These are phyloP conservation scores for Copidosoma aretas DNA, from an alignment of 2,888 invertebrate genomes.

Conservation along the genomic window DNA sequence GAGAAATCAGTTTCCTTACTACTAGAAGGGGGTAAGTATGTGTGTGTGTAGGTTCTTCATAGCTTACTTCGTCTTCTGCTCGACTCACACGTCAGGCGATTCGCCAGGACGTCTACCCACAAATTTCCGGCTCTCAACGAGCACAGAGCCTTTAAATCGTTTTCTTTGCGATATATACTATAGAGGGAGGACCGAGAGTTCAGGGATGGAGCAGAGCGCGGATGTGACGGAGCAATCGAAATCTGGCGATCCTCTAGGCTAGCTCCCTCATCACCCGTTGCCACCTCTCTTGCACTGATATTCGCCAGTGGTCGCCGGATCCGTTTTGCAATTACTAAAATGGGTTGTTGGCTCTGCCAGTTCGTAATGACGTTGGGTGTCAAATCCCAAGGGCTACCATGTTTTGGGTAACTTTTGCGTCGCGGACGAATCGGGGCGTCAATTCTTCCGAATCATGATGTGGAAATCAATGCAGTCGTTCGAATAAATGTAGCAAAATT, in stretches of 20 bases:
- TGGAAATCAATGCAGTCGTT: no score
- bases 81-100: slow-evolving; percentile 33
- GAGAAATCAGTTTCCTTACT: slow-evolving; percentile 22
- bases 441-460: no score
- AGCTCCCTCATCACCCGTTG: slow-evolving; percentile 42
- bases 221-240: slow-evolving; percentile 45
- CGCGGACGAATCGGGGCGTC: no score
- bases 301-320: slow-evolving; percentile 37
- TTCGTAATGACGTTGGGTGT: not conserved
- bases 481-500: no score
- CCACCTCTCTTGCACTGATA: no score
- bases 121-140: slow-evolving; percentile 50
- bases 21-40: not conserved
- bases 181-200: slow-evolving; percentile 24
- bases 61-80: not conserved
- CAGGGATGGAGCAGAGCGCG: slow-evolving; percentile 9
- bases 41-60: not conserved
- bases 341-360: slow-evolving; percentile 9
- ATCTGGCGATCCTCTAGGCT: slow-evolving; percentile 51
- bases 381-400: not conserved
- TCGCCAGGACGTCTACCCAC: slow-evolving; percentile 46
- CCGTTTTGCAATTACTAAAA: slow-evolving; percentile 44
- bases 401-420: no score
- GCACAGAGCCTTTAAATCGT: slow-evolving; percentile 44
- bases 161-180: slow-evolving; percentile 36